A percentile compares a stretch with the other conserved stretches of the same genome.
Evolutionary conservation across 2,888 invertebrate genomes (phyloP).

Genomic region (Mythimna albipuncta): DNA sequence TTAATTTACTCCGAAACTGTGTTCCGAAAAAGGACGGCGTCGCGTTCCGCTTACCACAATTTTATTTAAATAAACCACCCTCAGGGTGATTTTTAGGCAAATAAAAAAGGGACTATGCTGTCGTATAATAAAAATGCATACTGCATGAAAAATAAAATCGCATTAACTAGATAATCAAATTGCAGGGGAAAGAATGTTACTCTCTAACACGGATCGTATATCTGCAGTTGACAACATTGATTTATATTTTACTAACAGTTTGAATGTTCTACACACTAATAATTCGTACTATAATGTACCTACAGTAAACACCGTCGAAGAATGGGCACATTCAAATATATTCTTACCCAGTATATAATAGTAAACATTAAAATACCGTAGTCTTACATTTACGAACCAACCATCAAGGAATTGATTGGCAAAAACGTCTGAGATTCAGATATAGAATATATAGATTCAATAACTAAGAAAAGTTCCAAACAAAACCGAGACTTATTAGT

Average conservation of each 20-base stretch:
- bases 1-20: conserved; percentile 33
- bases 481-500: not conserved
- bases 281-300: conserved; percentile 30
- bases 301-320: conserved; percentile 38
- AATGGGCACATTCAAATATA: conserved; percentile 9
- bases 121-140: not conserved
- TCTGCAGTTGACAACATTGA: not conserved
- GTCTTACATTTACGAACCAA: conserved; percentile 24
- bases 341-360: conserved; percentile 14
- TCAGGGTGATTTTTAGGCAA: not conserved
- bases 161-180: too few species aligned
- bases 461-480: not conserved
- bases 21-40: conserved; percentile 51
- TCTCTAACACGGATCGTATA: not conserved
- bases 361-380: conserved; percentile 20
- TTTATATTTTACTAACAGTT: not conserved
- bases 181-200: not conserved
- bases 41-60: conserved; percentile 19
- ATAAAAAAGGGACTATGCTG: not conserved
- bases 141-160: not conserved
- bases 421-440: conserved; percentile 36
- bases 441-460: conserved; percentile 12
- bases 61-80: conserved; percentile 13
- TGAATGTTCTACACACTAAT: not conserved
- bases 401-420: conserved; percentile 25